Percentiles rank a stretch among this genome's conserved stretches.
phyloP scores from a whole-genome alignment of 2,888 invertebrate species.

The Aphrophora alni region DNA sequence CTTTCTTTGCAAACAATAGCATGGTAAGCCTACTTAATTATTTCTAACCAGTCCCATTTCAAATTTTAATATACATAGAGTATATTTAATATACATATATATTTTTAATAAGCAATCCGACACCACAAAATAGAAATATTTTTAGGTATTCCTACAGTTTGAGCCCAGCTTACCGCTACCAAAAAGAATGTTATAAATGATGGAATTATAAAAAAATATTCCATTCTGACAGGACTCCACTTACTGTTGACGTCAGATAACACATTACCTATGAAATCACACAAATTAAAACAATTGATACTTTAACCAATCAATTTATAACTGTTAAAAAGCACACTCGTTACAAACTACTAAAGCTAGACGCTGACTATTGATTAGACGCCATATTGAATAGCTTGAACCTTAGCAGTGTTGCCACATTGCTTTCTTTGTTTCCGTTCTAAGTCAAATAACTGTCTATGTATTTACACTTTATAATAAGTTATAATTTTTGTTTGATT shows the following conservation, averaged over 20 bases:
- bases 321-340: not conserved
- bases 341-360: not conserved
- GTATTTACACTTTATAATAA: too few species aligned
- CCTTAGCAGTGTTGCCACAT: not conserved
- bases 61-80: too few species aligned
- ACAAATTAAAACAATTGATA: not conserved
- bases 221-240: not conserved
- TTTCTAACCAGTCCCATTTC: too few species aligned
- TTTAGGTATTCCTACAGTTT: too few species aligned
- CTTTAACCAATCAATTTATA: too few species aligned
- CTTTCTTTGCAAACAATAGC: too few species aligned
- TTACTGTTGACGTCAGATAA: not conserved
- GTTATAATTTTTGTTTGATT: too few species aligned
- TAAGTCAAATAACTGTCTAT: too few species aligned
- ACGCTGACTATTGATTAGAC: not conserved
- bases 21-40: too few species aligned
- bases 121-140: too few species aligned
- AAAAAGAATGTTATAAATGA: not conserved
- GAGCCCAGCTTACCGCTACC: not conserved
- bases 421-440: not conserved
- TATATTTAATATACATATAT: too few species aligned
- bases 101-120: too few species aligned
- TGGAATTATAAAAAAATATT: not conserved
- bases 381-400: not conserved
- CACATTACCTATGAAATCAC: not conserved